Evolutionary conservation across 2,888 invertebrate genomes (phyloP).

Genomic region (Lasius fuliginosus): DNA sequence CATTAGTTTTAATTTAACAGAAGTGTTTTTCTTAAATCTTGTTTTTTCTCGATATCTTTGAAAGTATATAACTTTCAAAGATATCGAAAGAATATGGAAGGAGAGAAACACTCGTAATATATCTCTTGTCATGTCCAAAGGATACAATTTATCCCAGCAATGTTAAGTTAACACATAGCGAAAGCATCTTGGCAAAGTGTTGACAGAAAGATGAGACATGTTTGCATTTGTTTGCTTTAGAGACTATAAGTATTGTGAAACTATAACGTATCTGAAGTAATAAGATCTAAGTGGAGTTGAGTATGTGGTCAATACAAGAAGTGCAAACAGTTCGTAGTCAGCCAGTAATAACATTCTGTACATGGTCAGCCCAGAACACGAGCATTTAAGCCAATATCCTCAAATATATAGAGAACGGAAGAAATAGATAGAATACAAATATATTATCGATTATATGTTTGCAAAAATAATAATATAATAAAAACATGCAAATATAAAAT

Average conservation of each 20-base stretch:
- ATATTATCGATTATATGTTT: background rate
- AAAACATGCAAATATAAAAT: background rate
- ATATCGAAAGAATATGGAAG: background rate
- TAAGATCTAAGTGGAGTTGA: slow-evolving; percentile 10
- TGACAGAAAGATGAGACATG: background rate
- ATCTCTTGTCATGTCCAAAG: background rate
- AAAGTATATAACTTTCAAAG: background rate
- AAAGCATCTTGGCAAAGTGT: background rate
- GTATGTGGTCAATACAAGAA: slow-evolving; percentile 23
- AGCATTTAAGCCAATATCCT: background rate
- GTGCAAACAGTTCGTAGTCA: slow-evolving; percentile 36
- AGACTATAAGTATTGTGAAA: background rate
- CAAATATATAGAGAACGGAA: background rate
- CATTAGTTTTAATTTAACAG: background rate
- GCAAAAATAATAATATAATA: background rate
- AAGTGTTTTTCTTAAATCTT: background rate
- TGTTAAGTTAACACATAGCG: background rate
- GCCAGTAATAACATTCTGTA: slow-evolving; percentile 16
- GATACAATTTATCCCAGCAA: background rate
- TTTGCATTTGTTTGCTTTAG: background rate
- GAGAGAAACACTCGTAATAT: background rate
- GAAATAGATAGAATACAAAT: background rate
- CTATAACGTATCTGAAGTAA: slow-evolving; percentile 1
- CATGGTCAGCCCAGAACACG: background rate
- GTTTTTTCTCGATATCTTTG: background rate